Percentiles rank a stretch among this genome's conserved stretches.
phyloP scores from a whole-genome alignment of 2,888 invertebrate species.

The Coenonympha arcania region DNA sequence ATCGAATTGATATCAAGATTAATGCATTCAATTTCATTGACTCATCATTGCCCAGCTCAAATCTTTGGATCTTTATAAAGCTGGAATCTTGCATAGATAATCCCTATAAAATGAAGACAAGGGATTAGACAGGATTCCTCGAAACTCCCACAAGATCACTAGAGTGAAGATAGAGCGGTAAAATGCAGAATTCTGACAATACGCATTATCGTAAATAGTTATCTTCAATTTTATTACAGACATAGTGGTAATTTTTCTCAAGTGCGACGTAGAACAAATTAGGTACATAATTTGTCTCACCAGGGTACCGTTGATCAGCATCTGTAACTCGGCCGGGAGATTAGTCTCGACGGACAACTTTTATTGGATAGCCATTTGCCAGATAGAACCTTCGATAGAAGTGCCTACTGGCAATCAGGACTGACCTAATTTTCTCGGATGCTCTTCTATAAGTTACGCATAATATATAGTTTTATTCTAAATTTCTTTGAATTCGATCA shows the following conservation, averaged over 20 bases:
- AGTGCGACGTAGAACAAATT: slow-evolving; percentile 47
- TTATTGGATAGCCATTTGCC: slow-evolving; percentile 23
- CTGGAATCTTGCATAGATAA: too few species aligned
- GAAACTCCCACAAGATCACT: too few species aligned
- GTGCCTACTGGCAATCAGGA: slow-evolving; percentile 1
- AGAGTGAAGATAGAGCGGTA: background rate
- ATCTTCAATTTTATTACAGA: slow-evolving; percentile 15
- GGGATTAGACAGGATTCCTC: too few species aligned
- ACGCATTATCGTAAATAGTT: too few species aligned
- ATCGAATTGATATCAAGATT: too few species aligned
- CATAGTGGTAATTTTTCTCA: slow-evolving; percentile 48
- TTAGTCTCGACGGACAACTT: slow-evolving; percentile 28
- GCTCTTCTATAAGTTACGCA: too few species aligned
- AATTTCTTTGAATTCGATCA: too few species aligned
- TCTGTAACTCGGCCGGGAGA: slow-evolving; percentile 31
- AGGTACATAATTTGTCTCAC: slow-evolving; percentile 58
- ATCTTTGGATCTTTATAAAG: too few species aligned
- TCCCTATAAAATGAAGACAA: too few species aligned
- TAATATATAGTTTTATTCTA: background rate
- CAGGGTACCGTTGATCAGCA: slow-evolving; percentile 45
- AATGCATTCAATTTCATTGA: too few species aligned
- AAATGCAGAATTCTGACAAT: too few species aligned
- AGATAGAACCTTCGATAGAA: slow-evolving; percentile 5
- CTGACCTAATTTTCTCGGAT: background rate
- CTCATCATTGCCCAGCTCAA: too few species aligned